phyloP scores from a whole-genome alignment of 2,888 invertebrate species.

The Hypolimnas misippus region DNA sequence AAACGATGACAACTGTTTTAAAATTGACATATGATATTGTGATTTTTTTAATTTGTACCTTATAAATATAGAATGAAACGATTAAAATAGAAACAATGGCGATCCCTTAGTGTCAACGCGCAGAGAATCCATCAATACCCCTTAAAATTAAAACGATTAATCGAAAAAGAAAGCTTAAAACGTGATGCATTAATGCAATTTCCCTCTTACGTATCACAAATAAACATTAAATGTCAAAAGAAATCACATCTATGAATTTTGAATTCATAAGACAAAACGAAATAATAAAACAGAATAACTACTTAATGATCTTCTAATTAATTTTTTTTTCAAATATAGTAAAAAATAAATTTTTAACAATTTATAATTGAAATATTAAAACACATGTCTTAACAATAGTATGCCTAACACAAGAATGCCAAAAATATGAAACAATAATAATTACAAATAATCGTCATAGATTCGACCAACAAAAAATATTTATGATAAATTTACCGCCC shows the following conservation, averaged over 20 bases:
- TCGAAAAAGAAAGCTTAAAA: constrained; percentile 66
- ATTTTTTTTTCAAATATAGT: constrained; percentile 48
- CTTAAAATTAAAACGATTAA: constrained; percentile 59
- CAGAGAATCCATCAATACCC: constrained; percentile 55
- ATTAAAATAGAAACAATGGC: constrained; percentile 37
- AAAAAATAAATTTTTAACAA: constrained; percentile 55
- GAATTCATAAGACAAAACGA: constrained; percentile 78
- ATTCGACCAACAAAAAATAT: constrained; percentile 24
- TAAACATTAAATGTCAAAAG: constrained; percentile 82
- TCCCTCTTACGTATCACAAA: constrained; percentile 81
- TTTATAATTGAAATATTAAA: constrained; percentile 52
- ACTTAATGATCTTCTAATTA: constrained; percentile 49
- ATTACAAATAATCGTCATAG: constrained; percentile 32
- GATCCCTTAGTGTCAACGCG: constrained; percentile 58
- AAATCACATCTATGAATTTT: constrained; percentile 85
- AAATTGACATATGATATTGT: constrained; percentile 66
- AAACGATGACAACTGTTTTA: constrained; percentile 41
- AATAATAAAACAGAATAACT: constrained; percentile 74
- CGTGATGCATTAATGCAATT: constrained; percentile 81
- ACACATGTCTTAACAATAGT: constrained; percentile 50
- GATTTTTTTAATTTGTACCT: constrained; percentile 66
- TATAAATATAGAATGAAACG: constrained; percentile 60
- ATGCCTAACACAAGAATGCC: constrained; percentile 49
- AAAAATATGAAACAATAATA: constrained; percentile 40
- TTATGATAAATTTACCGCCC: constrained; percentile 13